A percentile compares a stretch with the other conserved stretches of the same genome.
Evolutionary conservation across 37 sponge, comb jelly and placozoan genomes (phyloP).

Genomic region (Chondrilla cf. caribensis): DNA sequence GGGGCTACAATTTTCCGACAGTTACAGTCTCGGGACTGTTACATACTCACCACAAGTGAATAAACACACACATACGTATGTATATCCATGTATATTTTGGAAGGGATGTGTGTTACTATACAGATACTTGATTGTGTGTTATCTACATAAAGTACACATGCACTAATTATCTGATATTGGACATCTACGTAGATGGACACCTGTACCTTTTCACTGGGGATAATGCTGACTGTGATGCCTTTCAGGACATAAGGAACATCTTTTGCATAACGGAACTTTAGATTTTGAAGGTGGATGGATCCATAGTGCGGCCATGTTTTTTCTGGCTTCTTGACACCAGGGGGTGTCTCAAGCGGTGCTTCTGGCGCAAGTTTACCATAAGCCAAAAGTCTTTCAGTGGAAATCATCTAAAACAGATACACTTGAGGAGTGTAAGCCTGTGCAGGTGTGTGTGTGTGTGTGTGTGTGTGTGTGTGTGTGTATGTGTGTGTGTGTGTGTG

Average conservation of each 20-base stretch:
- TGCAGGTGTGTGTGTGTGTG: not conserved
- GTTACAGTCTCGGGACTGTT: no score
- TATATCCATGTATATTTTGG: not conserved
- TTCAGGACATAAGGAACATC: constrained; percentile 9
- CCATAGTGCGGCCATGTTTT: constrained; percentile 3
- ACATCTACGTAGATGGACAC: not conserved
- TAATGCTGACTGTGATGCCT: not conserved
- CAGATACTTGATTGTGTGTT: no score
- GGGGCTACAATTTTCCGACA: no score
- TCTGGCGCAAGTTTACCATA: not conserved
- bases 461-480: not conserved
- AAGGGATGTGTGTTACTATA: no score
- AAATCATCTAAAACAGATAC: not conserved
- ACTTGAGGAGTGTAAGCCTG: not conserved
- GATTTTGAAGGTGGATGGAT: constrained; percentile 1
- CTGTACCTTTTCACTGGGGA: not conserved
- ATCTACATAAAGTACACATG: no score
- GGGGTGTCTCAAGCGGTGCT: constrained; percentile 10
- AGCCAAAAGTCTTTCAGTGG: not conserved
- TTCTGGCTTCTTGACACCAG: not conserved
- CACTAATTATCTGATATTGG: no score
- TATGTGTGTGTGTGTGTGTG: not conserved
- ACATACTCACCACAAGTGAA: no score
- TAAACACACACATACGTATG: not conserved
- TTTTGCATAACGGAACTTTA: not conserved